Evolutionary conservation across 2,888 invertebrate species (phyloP), one percentile per base, ranked within the genome.

Genomic region (Nymphalis polychloros): DNA sequence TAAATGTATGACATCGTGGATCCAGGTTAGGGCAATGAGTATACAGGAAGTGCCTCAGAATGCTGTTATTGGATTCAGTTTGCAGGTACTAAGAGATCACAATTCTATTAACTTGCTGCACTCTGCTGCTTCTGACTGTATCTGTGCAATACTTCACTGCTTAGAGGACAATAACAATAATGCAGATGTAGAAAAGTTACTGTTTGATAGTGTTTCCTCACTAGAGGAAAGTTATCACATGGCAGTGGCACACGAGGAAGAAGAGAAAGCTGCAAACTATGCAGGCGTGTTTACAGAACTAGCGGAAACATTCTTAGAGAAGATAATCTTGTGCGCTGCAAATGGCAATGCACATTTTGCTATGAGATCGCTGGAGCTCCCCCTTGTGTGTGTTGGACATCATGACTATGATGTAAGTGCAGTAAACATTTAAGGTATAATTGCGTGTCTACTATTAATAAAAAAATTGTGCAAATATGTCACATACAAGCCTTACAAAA

Each of bases 201-300:
- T 99, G 67, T 98, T 98, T 85, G 95, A 96, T 74, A 96, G 96
- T 74, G 95, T 98, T 53, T 92, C 96, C 73, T 93, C 95, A 47
- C 91, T 99, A 71, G 97, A 97, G 78, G 95, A 96, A 73, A 95
- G 97, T 17, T 99, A 98, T 85, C 97, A 98, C 80, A 90, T 97
- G 83, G 97, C 98, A 2, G 98, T 98, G 2, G 97, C 97, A 2
- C 96, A 96, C 72, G 99, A 99, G 87, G 98, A 99, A 81, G 96
- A 96, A 74, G 98, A 98, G 90, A 98, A 97, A 94, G 97, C 97
- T 2, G 95, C 97, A 72, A 98, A 98, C 85, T 98, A 97, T 87
- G 98, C 98, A 75, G 94, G 98, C 74, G 95, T 99, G 76, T 99
- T 99, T 84, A 98, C 99, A 2, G 98, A 98, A 85, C 86, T 98